These are phyloP conservation scores for Prosopocoilus inquinatus DNA, from an alignment of 2,888 invertebrate genomes.

Conservation along the genomic window DNA sequence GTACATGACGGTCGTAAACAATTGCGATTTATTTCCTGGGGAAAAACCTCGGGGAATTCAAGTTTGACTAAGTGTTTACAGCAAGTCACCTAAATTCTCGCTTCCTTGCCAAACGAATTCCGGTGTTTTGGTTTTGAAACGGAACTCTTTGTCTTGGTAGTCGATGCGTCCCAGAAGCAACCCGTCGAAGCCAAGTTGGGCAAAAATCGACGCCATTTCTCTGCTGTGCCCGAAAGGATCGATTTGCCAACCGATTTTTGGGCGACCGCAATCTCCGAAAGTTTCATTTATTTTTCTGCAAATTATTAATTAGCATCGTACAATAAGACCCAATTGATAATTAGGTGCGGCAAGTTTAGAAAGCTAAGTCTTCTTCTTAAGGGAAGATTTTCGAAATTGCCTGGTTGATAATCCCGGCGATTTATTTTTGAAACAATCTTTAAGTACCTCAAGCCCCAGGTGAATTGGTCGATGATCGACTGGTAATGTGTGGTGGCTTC, in stretches of 20 bases:
- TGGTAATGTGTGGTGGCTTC: slow-evolving; percentile 72
- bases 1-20: slow-evolving; percentile 82
- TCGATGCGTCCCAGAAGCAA: slow-evolving; percentile 84
- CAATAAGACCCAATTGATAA: no score
- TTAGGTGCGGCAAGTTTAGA: no score
- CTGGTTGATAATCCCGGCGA: no score
- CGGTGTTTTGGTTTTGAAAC: slow-evolving; percentile 61
- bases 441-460: slow-evolving; percentile 72
- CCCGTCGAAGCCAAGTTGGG: slow-evolving; percentile 87
- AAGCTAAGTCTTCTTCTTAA: no score
- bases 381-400: no score
- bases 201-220: slow-evolving; percentile 78
- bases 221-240: slow-evolving; percentile 86
- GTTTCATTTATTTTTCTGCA: slow-evolving; percentile 58
- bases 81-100: slow-evolving; percentile 61
- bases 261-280: slow-evolving; percentile 70
- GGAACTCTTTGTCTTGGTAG: slow-evolving; percentile 72
- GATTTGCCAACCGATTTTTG: slow-evolving; percentile 77
- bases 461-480: slow-evolving; percentile 72
- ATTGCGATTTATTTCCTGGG: slow-evolving; percentile 61
- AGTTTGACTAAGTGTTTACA: neutral
- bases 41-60: no score
- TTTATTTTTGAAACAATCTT: no score
- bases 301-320: neutral
- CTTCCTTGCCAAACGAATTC: slow-evolving; percentile 86